Percentiles rank a stretch among this genome's conserved stretches.
These are phyloP conservation scores for Zapornia atra DNA, from an alignment of 2,113 vertebrate genomes.

Conservation along the genomic window DNA sequence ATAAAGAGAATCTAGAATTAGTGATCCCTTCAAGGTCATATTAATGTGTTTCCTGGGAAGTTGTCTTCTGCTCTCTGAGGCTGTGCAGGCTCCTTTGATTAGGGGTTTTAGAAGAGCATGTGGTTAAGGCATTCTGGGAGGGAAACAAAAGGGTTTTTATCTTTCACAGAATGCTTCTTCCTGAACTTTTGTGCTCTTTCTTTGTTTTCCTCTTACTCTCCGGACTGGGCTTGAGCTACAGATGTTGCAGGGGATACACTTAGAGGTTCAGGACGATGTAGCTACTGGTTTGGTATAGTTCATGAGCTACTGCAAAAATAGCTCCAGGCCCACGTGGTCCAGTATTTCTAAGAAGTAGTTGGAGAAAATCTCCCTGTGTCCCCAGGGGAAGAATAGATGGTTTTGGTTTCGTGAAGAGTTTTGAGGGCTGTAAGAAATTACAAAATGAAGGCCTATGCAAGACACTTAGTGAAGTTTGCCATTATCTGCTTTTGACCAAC, in stretches of 20 bases:
- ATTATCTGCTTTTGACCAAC: not conserved
- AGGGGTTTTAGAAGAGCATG: not conserved
- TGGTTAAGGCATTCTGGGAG: not conserved
- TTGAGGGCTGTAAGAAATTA: not conserved
- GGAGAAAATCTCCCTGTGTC: not conserved
- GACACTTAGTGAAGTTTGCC: not conserved
- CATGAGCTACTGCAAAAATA: not conserved
- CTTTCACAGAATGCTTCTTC: not conserved
- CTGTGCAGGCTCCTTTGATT: not conserved
- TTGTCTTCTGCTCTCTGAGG: not conserved
- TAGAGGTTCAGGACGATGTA: not conserved
- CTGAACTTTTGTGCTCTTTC: not conserved
- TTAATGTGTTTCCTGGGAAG: not conserved
- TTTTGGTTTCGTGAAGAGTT: not conserved
- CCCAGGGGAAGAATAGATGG: not conserved
- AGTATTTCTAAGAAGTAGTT: not conserved
- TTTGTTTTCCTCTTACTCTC: not conserved
- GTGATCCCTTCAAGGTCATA: not conserved
- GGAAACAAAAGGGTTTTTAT: not conserved
- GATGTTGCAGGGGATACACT: rapidly evolving
- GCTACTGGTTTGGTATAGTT: not conserved
- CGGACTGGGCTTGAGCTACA: not conserved
- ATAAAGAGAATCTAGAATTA: not conserved
- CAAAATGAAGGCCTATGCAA: not conserved
- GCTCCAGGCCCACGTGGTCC: not conserved